These are phyloP conservation scores for Thecophora atra DNA, from an alignment of 2,888 invertebrate genomes.

Conservation along the genomic window DNA sequence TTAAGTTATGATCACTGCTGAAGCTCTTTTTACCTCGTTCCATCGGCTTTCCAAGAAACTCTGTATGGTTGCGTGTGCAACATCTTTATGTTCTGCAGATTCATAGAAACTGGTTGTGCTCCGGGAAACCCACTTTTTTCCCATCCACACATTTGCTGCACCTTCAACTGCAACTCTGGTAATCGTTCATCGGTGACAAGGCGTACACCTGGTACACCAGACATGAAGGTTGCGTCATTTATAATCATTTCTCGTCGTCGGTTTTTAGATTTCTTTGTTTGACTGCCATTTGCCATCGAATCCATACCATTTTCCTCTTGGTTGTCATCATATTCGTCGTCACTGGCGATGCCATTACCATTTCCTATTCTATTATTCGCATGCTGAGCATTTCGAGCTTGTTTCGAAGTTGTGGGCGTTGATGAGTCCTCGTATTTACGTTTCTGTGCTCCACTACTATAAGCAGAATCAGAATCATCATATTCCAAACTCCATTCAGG, in stretches of 20 bases:
- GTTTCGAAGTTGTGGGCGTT: constrained; percentile 46
- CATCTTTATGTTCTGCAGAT: constrained; percentile 78
- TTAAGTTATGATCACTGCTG: not conserved
- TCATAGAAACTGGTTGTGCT: constrained; percentile 97
- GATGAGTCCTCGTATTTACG: constrained; percentile 50
- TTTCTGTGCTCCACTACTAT: constrained; percentile 42
- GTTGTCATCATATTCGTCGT: constrained; percentile 41
- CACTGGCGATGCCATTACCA: constrained; percentile 38
- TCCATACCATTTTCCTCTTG: constrained; percentile 39
- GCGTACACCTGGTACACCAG: constrained; percentile 82
- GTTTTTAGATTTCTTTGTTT: constrained; percentile 59
- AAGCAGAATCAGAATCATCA: constrained; percentile 54
- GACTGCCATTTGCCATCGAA: constrained; percentile 32
- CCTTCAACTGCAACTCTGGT: constrained; percentile 75
- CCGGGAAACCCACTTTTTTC: constrained; percentile 88
- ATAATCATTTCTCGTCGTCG: constrained; percentile 69
- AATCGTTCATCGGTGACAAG: constrained; percentile 74
- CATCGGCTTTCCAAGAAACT: constrained; percentile 99
- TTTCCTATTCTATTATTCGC: constrained; percentile 32
- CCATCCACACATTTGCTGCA: constrained; percentile 86
- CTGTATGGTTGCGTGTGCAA: constrained; percentile 85
- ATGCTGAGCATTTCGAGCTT: constrained; percentile 38
- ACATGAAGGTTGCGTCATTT: constrained; percentile 83
- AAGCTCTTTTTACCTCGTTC: constrained; percentile 75
- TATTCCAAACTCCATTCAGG: constrained; percentile 88